Conservation (phyloP, 2,888 invertebrate species). For the Ethmia dodecea region DNA sequence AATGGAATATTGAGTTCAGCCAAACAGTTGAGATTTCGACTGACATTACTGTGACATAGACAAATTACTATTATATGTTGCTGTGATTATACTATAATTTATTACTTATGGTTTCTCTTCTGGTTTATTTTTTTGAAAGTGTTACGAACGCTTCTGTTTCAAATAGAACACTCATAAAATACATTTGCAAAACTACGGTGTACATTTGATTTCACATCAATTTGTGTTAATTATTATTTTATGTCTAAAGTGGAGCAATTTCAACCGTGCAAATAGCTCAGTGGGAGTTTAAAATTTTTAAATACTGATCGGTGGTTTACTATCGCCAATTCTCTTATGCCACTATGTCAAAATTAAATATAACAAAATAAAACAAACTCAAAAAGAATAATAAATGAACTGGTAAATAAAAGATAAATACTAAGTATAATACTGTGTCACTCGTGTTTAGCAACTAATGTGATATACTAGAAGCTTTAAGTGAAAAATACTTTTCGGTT, state of each 20-base stretch:
- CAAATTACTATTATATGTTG: no score
- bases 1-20: no score
- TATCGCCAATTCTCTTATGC: conserved; percentile 57
- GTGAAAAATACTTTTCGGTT: conserved; percentile 11
- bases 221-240: no score
- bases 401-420: conserved; percentile 29
- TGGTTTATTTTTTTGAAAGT: no score
- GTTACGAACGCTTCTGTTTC: background rate
- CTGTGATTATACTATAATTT: no score
- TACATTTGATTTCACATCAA: no score
- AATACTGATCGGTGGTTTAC: conserved; percentile 37
- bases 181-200: background rate
- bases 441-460: conserved; percentile 16
- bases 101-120: no score
- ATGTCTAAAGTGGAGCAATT: conserved; percentile 1
- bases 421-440: conserved; percentile 23
- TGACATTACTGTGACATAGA: no score
- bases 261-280: conserved; percentile 35
- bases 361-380: conserved; percentile 28
- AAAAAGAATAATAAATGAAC: background rate
- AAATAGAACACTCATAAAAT: background rate
- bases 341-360: conserved; percentile 60
- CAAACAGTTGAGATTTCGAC: no score
- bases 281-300: conserved; percentile 33
- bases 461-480: conserved; percentile 21